Conservation (phyloP, 2,888 invertebrate genomes). For the Nomada flava region DNA sequence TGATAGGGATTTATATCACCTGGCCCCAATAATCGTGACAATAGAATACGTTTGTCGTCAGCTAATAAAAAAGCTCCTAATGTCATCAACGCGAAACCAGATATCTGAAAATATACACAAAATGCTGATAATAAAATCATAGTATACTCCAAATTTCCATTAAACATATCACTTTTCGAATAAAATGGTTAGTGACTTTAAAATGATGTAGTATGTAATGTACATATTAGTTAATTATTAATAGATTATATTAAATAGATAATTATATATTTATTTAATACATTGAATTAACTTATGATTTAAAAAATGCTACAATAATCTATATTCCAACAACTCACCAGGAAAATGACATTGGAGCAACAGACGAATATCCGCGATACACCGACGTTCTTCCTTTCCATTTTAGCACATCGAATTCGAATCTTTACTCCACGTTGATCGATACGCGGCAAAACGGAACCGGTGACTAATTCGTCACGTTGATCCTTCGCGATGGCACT, state of each 20-base stretch:
- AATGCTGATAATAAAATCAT: not conserved
- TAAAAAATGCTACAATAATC: not conserved
- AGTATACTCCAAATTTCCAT: not conserved
- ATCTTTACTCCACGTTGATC: not conserved
- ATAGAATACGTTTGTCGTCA: conserved; percentile 89
- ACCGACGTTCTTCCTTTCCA: conserved; percentile 74
- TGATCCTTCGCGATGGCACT: conserved; percentile 38
- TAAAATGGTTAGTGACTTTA: no score
- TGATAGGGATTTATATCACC: conserved; percentile 87
- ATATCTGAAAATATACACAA: conserved; percentile 86
- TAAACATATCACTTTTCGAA: no score
- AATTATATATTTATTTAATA: no score
- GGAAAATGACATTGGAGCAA: conserved; percentile 81
- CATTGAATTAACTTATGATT: no score
- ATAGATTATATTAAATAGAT: no score
- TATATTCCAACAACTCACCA: conserved; percentile 73
- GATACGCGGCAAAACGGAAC: not conserved
- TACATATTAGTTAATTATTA: no score
- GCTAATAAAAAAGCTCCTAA: conserved; percentile 90
- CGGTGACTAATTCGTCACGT: conserved; percentile 47
- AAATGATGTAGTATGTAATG: no score
- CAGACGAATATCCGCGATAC: conserved; percentile 79
- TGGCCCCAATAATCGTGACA: conserved; percentile 89
- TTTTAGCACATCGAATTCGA: conserved; percentile 40
- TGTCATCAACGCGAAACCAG: conserved; percentile 89